Conservation (phyloP, 2,113 vertebrate genomes). For the Conger conger region DNA sequence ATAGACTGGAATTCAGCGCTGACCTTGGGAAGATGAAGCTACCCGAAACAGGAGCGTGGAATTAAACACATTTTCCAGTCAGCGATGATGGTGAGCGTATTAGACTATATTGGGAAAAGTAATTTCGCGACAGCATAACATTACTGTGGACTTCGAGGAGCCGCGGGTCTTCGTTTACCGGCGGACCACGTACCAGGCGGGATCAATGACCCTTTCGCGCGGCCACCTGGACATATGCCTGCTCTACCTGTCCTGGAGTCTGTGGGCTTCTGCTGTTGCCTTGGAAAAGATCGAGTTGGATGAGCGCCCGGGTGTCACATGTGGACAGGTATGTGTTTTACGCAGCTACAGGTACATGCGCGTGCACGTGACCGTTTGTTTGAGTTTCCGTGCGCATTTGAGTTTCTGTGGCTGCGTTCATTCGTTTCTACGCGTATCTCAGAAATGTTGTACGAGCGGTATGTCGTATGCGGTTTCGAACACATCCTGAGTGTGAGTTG, state of each 20-base stretch:
- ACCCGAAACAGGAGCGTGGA: background rate
- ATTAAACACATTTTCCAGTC: background rate
- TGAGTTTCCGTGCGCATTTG: background rate
- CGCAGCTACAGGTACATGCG: background rate
- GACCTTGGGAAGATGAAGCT: background rate
- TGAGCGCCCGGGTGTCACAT: background rate
- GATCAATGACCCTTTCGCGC: background rate
- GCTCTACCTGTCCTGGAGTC: background rate
- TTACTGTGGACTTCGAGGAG: background rate
- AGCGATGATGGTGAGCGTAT: background rate
- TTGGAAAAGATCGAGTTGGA: constrained; percentile 16
- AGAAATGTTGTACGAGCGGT: no score
- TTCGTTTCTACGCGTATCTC: background rate
- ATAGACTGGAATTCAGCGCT: constrained; percentile 6
- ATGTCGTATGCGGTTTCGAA: no score
- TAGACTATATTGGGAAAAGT: background rate
- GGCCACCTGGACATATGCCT: background rate
- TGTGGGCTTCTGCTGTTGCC: background rate
- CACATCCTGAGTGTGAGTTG: no score
- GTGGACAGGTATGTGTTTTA: constrained; percentile 10
- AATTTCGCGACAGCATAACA: background rate
- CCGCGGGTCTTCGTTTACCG: background rate
- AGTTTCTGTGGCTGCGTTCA: background rate
- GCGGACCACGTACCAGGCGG: background rate
- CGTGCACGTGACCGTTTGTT: background rate